Conservation (phyloP, 2,113 vertebrate species). For the Hemibagrus wyckioides region DNA sequence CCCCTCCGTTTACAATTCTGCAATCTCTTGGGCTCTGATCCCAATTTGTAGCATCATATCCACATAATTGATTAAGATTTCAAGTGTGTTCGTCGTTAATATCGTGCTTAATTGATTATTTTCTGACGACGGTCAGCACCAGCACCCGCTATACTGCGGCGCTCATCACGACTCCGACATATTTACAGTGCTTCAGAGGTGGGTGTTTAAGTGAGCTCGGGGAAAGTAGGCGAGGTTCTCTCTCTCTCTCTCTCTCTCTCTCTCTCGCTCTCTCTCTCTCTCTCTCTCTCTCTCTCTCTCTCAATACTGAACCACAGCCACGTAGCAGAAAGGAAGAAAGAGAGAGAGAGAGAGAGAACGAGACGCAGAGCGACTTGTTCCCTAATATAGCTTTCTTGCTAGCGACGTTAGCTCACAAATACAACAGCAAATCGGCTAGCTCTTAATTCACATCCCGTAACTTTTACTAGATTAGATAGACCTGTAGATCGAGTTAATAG, state of each 20-base stretch:
- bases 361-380: background rate
- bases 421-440: background rate
- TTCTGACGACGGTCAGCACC: slow-evolving; percentile 2
- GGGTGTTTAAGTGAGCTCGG: slow-evolving; percentile 32
- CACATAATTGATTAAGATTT: background rate
- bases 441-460: background rate
- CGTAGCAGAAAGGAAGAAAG: slow-evolving; percentile 51
- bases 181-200: slow-evolving; percentile 30
- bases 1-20: background rate
- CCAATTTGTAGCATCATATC: background rate
- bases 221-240: slow-evolving; percentile 52
- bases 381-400: slow-evolving; percentile 5
- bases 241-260: slow-evolving; percentile 48
- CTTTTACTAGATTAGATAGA: background rate
- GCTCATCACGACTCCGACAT: slow-evolving; percentile 33
- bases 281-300: slow-evolving; percentile 29
- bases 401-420: background rate
- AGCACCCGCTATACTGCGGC: background rate
- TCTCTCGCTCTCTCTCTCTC: slow-evolving; percentile 32
- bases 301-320: slow-evolving; percentile 45
- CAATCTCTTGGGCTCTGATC: background rate
- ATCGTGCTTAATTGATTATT: background rate
- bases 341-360: background rate
- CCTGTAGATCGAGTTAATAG: background rate
- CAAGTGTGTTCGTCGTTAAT: background rate